Base-by-base conservation (phyloP, 2,113 vertebrate species). In the Dendrocopos noguchii region DNA sequence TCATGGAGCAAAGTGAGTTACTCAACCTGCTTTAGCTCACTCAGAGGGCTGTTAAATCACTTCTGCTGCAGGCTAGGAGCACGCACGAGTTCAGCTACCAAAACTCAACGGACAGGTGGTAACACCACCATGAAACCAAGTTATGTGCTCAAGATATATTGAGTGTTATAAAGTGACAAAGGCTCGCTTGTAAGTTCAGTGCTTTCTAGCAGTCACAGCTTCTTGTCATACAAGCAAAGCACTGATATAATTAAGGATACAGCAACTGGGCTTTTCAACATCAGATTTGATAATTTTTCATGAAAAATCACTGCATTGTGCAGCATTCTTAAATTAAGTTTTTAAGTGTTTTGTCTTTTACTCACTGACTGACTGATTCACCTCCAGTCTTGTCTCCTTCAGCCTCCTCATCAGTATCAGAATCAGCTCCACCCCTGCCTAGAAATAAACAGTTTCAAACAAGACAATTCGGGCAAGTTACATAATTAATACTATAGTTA, bases 281-380 rank as follows among this genome's bases (percentile, higher is more conserved):
- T 29, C 16, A 57, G 6, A 56, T 61, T 22, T 68, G 18, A 86
- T 57, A 1, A 82, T 27, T 82, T 79, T 21, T 89, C 52, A 31
- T 15, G 8, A 86, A 77, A 71, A 90, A 90, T 24, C 36, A 39
- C 19, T 53, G 21, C 33, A 47, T 33, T 66, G 31, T 61, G 71
- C 36, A 64, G 10, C 28, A 52, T 25, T 53, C 53, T 73, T 60
- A 44, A 67, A 55, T 81, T 47, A 93, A 25, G 24, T 50, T 74
- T 57, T 65, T 52, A 93, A 87, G 34, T 22, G 42, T 80, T 83
- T 84, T 56, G 12, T 87, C 91, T 97, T 96, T 90, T 95, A 98
- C 98, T 98, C 97, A 98, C 98, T 98, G 98, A 96, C 96, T 98
- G 94, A 97, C 88, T 91, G 97, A 88, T 91, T 98, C 97, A 59